These are phyloP conservation scores for Cherax quadricarinatus DNA, from an alignment of 1,140 invertebrate genomes.

Conservation along the genomic window DNA sequence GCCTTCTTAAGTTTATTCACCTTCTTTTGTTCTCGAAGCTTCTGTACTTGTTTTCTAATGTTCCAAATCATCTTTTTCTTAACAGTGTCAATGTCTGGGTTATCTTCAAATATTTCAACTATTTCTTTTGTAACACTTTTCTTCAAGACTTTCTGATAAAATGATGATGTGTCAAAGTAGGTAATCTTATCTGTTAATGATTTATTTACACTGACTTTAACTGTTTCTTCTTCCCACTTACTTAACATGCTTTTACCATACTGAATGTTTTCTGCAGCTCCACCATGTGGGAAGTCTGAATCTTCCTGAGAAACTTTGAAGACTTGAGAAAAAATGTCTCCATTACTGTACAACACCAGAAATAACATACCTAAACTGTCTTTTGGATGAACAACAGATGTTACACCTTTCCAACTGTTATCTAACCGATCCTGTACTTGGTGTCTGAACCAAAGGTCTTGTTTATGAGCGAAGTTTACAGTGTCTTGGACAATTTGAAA, in stretches of 20 bases:
- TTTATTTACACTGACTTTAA: background rate
- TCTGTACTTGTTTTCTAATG: background rate
- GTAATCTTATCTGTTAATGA: background rate
- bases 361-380: background rate
- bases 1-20: background rate
- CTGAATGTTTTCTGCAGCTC: background rate
- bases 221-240: conserved; percentile 6
- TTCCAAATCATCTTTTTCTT: background rate
- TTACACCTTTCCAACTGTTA: background rate
- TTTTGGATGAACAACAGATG: background rate
- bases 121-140: background rate
- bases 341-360: background rate
- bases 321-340: conserved; percentile 27
- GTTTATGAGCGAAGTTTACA: conserved; percentile 8
- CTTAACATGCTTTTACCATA: conserved; percentile 1
- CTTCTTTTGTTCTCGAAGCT: background rate
- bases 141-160: background rate
- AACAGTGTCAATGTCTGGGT: background rate
- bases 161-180: background rate
- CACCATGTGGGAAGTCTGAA: background rate
- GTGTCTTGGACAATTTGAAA: background rate
- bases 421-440: background rate
- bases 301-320: background rate
- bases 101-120: background rate
- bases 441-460: conserved; percentile 21